phyloP scores from a whole-genome alignment of 2,797 vertebrate species.

The Hylomyscus alleni region DNA sequence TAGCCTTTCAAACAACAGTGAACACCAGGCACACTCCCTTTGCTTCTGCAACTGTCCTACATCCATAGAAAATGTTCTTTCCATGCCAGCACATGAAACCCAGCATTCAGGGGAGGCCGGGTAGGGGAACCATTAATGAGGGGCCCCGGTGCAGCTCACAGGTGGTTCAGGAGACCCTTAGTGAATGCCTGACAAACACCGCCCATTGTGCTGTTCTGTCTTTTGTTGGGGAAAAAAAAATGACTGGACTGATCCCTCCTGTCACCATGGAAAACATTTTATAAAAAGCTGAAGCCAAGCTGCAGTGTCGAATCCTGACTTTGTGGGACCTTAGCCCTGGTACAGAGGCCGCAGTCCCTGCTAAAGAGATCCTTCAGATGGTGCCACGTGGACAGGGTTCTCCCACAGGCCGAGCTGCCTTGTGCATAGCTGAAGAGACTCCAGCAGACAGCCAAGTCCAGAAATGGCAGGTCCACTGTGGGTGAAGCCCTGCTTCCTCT shows the following conservation, averaged over 20 bases:
- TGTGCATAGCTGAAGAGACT: not conserved
- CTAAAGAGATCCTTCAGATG: constrained; percentile 39
- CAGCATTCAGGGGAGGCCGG: constrained; percentile 26
- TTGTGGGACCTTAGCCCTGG: not conserved
- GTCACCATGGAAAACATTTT: constrained; percentile 20
- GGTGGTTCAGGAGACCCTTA: constrained; percentile 38
- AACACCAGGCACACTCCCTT: not conserved
- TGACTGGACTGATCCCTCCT: constrained; percentile 11
- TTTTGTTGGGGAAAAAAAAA: constrained; percentile 44
- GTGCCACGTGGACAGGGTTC: not conserved
- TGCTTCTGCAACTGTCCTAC: not conserved
- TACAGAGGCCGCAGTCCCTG: not conserved
- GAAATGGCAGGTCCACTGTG: not conserved
- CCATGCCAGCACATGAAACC: not conserved
- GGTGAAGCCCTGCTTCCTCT: not conserved
- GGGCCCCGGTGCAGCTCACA: not conserved
- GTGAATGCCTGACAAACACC: constrained; percentile 11
- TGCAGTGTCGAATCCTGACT: not conserved
- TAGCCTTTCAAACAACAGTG: not conserved
- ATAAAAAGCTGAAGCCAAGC: not conserved
- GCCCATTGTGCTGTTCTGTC: constrained; percentile 28
- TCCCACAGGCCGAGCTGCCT: not conserved
- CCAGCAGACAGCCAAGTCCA: not conserved
- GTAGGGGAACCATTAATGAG: constrained; percentile 35
- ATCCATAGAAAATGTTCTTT: not conserved